These are phyloP conservation scores for Alviniconcha strummeri DNA, from an alignment of 2,888 invertebrate species.

Conservation along the genomic window DNA sequence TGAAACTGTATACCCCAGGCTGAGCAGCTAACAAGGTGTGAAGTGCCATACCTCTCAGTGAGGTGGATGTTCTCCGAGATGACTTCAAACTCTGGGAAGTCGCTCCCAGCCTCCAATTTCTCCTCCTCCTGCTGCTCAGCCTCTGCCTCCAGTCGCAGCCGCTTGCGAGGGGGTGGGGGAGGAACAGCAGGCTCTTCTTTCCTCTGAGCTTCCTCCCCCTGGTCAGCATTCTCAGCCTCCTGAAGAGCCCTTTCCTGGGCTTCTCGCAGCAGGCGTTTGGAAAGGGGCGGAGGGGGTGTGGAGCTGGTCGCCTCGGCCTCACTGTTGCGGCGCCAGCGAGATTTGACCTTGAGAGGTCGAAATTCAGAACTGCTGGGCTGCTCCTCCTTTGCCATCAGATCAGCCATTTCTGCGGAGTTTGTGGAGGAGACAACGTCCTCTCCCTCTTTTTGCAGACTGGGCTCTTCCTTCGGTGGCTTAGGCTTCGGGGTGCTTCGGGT, in stretches of 20 bases:
- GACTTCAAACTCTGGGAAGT: slow-evolving; percentile 84
- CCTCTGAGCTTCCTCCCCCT: background rate
- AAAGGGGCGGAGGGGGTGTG: slow-evolving; percentile 22
- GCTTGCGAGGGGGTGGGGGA: slow-evolving; percentile 3
- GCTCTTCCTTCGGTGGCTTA: background rate
- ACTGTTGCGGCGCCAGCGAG: slow-evolving; percentile 63
- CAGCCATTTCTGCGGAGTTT: slow-evolving; percentile 17
- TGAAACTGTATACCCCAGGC: no score
- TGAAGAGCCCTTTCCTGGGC: slow-evolving; percentile 28
- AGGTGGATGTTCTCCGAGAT: slow-evolving; percentile 91
- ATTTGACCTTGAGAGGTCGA: slow-evolving; percentile 54
- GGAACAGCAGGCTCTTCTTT: background rate
- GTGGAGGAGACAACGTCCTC: slow-evolving; percentile 30
- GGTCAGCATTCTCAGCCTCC: slow-evolving; percentile 18
- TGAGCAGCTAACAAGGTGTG: no score
- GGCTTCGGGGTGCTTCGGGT: background rate
- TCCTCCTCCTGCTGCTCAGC: background rate
- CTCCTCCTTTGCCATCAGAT: slow-evolving; percentile 9
- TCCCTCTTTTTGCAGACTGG: slow-evolving; percentile 6
- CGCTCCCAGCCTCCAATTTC: slow-evolving; percentile 23
- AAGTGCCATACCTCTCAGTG: slow-evolving; percentile 80
- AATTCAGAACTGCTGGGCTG: slow-evolving; percentile 8
- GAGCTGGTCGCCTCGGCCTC: slow-evolving; percentile 54
- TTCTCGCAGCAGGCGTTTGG: slow-evolving; percentile 23
- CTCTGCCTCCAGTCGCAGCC: slow-evolving; percentile 18